Percentiles rank a stretch among this genome's conserved stretches.
Evolutionary conservation across 2,113 vertebrate species (phyloP).

Genomic region (Seriola rivoliana): DNA sequence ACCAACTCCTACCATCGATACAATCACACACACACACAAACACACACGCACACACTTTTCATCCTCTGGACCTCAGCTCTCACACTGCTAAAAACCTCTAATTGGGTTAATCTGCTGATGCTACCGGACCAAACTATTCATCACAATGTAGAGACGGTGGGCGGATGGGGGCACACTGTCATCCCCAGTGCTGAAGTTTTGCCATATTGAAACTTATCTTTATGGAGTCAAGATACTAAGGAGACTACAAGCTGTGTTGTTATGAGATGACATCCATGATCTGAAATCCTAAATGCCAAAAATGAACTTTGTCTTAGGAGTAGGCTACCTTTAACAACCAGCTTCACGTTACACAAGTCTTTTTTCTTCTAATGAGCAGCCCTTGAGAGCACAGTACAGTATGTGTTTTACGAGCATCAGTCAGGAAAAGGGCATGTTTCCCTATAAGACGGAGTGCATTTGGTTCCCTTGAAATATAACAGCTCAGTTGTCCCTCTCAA

Average conservation of each 20-base stretch:
- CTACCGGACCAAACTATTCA: slow-evolving; percentile 86
- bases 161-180: slow-evolving; percentile 84
- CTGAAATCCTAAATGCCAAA: background rate
- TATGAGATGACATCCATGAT: slow-evolving; percentile 11
- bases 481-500: slow-evolving; percentile 30
- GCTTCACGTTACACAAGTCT: background rate
- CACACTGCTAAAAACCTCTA: slow-evolving; percentile 84
- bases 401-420: slow-evolving; percentile 38
- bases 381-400: slow-evolving; percentile 12
- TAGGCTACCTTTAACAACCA: background rate
- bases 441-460: slow-evolving; percentile 43
- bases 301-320: background rate
- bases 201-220: slow-evolving; percentile 6
- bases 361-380: slow-evolving; percentile 13
- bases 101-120: slow-evolving; percentile 88
- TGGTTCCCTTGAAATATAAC: slow-evolving; percentile 42
- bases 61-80: slow-evolving; percentile 42
- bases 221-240: background rate
- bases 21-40: background rate
- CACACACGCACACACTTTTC: slow-evolving; percentile 21
- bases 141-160: slow-evolving; percentile 82
- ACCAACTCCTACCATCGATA: slow-evolving; percentile 11
- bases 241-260: slow-evolving; percentile 67
- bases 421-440: slow-evolving; percentile 61
- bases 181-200: slow-evolving; percentile 79